These are phyloP conservation scores for Enteromius paludinosus DNA, from an alignment of 2,797 vertebrate species.

Conservation along the genomic window DNA sequence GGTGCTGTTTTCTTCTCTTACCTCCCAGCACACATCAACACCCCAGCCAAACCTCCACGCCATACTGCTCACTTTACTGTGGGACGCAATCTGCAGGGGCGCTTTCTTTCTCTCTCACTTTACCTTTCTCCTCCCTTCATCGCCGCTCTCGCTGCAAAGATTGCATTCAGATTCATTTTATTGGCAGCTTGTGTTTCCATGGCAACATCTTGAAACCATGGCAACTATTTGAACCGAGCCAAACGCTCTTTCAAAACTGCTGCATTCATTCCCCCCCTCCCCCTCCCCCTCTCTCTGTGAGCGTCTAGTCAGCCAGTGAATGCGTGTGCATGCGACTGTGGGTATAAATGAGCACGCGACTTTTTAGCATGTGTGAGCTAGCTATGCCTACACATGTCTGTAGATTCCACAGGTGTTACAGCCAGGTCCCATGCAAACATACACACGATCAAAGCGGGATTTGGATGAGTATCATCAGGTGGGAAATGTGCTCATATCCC, in stretches of 20 bases:
- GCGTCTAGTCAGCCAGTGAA: conserved; percentile 37
- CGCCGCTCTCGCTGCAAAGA: conserved; percentile 74
- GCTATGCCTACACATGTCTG: not conserved
- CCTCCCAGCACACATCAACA: conserved; percentile 54
- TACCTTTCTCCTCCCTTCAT: conserved; percentile 65
- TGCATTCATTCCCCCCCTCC: conserved; percentile 67
- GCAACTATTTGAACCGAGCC: conserved; percentile 80
- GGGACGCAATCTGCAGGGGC: conserved; percentile 20
- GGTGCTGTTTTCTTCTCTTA: conserved; percentile 60
- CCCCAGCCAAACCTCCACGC: conserved; percentile 2
- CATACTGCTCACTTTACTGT: conserved; percentile 40
- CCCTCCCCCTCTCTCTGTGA: conserved; percentile 34
- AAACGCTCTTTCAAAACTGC: conserved; percentile 75
- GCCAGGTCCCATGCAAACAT: not conserved
- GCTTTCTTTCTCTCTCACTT: conserved; percentile 40
- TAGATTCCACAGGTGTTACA: not conserved
- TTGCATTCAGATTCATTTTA: conserved; percentile 79
- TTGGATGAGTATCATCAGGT: conserved; percentile 11
- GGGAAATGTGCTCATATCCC: not conserved
- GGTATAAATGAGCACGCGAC: conserved; percentile 33
- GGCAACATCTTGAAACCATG: conserved; percentile 84
- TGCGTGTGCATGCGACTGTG: conserved; percentile 34
- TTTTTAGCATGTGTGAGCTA: conserved; percentile 10
- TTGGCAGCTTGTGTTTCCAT: conserved; percentile 84
- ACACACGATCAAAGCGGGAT: not conserved